Conservation (phyloP, 2,888 invertebrate genomes). For the Zonitis immaculata region DNA sequence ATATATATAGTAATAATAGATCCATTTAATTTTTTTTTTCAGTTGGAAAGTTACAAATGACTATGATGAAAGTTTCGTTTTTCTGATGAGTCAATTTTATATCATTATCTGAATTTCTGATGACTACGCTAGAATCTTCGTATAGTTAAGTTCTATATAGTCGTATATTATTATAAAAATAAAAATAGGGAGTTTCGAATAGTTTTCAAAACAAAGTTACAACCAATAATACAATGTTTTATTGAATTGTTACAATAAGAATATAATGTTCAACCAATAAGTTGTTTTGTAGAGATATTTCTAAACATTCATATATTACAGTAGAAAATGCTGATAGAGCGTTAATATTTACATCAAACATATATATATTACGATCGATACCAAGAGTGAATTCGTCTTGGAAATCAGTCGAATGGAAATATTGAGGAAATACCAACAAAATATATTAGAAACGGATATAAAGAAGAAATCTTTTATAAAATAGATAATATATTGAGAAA, state of each 20-base stretch:
- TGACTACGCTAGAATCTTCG: conserved; percentile 35
- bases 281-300: conserved; percentile 36
- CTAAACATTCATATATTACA: conserved; percentile 29
- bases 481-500: background rate
- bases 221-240: conserved; percentile 27
- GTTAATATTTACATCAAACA: conserved; percentile 45
- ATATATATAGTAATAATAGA: no score
- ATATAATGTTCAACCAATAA: conserved; percentile 37
- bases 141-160: no score
- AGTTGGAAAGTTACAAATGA: background rate
- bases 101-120: conserved; percentile 38
- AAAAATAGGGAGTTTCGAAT: conserved; percentile 18
- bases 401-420: conserved; percentile 28
- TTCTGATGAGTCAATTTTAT: conserved; percentile 40
- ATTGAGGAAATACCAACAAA: conserved; percentile 21
- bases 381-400: conserved; percentile 24
- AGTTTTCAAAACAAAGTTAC: conserved; percentile 14
- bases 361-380: conserved; percentile 28
- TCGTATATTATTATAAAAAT: no score
- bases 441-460: conserved; percentile 12
- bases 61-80: background rate
- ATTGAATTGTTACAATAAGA: conserved; percentile 26
- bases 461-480: background rate
- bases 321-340: conserved; percentile 43
- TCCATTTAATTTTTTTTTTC: no score